phyloP scores from a whole-genome alignment of 2,113 vertebrate genomes.

The Phoenicopterus ruber region DNA sequence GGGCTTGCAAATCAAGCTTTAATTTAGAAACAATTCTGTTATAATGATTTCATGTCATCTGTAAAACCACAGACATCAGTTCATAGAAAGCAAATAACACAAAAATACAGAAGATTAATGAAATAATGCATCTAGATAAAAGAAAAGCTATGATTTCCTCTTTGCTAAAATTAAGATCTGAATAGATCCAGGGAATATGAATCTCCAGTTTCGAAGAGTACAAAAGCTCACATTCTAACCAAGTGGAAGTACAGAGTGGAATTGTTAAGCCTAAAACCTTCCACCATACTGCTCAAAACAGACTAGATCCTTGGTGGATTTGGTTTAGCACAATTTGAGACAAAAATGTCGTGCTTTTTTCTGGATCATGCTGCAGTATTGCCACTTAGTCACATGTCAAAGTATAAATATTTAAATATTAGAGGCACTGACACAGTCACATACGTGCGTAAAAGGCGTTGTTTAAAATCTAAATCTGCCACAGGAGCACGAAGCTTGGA shows the following conservation, averaged over 20 bases:
- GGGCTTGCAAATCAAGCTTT: not conserved
- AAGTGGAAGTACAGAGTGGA: not conserved
- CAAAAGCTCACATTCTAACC: not conserved
- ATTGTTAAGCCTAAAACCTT: not conserved
- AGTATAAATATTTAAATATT: not conserved
- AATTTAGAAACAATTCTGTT: not conserved
- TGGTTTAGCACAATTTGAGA: not conserved
- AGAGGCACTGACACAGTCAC: not conserved
- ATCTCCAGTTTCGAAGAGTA: not conserved
- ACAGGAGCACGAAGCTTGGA: not conserved
- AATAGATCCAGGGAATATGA: not conserved
- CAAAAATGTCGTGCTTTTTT: not conserved
- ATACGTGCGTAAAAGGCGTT: rapidly evolving
- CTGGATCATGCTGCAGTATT: not conserved
- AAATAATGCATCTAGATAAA: not conserved
- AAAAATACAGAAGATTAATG: not conserved
- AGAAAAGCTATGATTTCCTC: not conserved
- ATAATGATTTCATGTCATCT: not conserved
- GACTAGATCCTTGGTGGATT: not conserved
- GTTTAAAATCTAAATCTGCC: not conserved
- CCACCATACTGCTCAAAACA: not conserved
- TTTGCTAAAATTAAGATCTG: not conserved
- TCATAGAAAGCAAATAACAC: not conserved
- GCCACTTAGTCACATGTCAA: rapidly evolving
- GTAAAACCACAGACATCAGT: not conserved